Percentiles rank a stretch among this genome's conserved stretches.
These are phyloP conservation scores for Protomyctophum bolini DNA, from an alignment of 2,113 vertebrate species.

Conservation along the genomic window DNA sequence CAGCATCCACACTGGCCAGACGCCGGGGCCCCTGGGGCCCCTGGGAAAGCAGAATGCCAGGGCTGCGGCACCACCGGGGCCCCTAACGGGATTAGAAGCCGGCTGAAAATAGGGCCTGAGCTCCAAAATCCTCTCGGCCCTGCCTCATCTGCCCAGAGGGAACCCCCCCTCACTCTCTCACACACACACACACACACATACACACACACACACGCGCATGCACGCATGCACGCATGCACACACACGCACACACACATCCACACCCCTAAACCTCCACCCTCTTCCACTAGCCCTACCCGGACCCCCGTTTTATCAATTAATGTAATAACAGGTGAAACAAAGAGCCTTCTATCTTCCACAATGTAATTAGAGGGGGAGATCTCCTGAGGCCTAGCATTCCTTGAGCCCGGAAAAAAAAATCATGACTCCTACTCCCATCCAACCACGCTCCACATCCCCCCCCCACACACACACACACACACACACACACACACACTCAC, in stretches of 20 bases:
- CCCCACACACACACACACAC: not conserved
- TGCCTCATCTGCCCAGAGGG: conserved; percentile 64
- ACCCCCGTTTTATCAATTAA: conserved; percentile 80
- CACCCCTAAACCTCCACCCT: conserved; percentile 19
- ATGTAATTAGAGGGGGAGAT: conserved; percentile 79
- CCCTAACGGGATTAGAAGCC: conserved; percentile 78
- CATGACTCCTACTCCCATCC: conserved; percentile 46
- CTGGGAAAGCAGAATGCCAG: conserved; percentile 44
- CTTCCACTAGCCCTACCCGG: conserved; percentile 47
- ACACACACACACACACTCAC: not conserved
- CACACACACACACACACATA: too few species aligned
- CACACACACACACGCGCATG: too few species aligned
- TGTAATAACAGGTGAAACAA: conserved; percentile 83
- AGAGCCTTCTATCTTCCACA: conserved; percentile 73
- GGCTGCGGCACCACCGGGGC: conserved; percentile 41
- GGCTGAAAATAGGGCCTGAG: conserved; percentile 65
- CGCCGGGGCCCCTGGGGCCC: conserved; percentile 32
- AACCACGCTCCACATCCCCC: not conserved
- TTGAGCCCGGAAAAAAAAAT: conserved; percentile 64
- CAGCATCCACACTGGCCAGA: conserved; percentile 23
- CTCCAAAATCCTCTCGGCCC: conserved; percentile 51
- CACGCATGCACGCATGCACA: too few species aligned
- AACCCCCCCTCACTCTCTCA: conserved; percentile 28
- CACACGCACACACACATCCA: not conserved
- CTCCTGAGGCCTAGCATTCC: conserved; percentile 74